A percentile compares a stretch with the other conserved stretches of the same genome.
Evolutionary conservation across 2,888 invertebrate genomes (phyloP).

Genomic region (Hemistola chrysoprasaria): DNA sequence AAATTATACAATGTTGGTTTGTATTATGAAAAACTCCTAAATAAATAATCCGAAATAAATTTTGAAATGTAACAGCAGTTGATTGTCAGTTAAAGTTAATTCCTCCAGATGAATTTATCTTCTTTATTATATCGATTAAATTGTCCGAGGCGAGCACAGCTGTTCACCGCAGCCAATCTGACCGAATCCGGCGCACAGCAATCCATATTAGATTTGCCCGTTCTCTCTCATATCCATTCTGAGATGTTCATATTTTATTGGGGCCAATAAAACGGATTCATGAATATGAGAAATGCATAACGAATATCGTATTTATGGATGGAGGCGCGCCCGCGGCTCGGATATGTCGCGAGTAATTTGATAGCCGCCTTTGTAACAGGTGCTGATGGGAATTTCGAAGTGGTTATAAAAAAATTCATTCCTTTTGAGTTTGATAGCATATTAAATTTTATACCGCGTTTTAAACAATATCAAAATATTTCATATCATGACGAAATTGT

Average conservation of each 20-base stretch:
- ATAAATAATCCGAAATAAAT: neutral
- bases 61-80: neutral
- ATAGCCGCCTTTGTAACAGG: constrained; percentile 81
- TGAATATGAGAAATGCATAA: constrained; percentile 83
- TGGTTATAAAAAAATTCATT: constrained; percentile 68
- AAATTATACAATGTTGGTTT: neutral
- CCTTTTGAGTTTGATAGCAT: constrained; percentile 63
- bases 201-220: constrained; percentile 82
- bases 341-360: constrained; percentile 80
- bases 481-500: constrained; percentile 14
- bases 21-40: neutral
- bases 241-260: constrained; percentile 84
- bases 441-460: constrained; percentile 43
- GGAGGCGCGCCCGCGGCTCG: constrained; percentile 68
- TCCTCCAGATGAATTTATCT: constrained; percentile 25
- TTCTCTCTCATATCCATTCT: constrained; percentile 81
- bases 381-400: constrained; percentile 78
- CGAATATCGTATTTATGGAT: constrained; percentile 81
- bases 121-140: constrained; percentile 8
- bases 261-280: constrained; percentile 83
- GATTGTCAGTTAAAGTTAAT: constrained; percentile 15
- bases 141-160: constrained; percentile 33
- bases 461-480: constrained; percentile 37
- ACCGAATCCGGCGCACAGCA: constrained; percentile 76
- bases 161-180: constrained; percentile 57